Evolutionary conservation across 53 echinoderm and acorn worm genomes (phyloP).

Genomic region (Astropecten irregularis): DNA sequence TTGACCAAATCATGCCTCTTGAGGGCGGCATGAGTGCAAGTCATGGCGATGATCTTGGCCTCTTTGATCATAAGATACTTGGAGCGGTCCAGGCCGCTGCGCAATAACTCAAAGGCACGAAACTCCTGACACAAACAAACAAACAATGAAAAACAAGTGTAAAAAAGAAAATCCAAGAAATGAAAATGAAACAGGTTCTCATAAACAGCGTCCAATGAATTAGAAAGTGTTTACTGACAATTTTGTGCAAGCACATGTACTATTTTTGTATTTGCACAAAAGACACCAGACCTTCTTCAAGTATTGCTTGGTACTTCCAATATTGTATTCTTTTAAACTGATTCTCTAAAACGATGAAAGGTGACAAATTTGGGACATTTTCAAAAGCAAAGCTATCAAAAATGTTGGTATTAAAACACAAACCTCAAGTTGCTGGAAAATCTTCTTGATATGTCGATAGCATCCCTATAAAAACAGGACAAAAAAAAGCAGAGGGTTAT

Average conservation of each 20-base stretch:
- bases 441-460: conserved; percentile 96
- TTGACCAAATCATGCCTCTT: conserved; percentile 93
- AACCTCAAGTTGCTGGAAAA: conserved; percentile 95
- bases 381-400: too few species aligned
- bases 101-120: conserved; percentile 95
- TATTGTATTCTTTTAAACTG: too few species aligned
- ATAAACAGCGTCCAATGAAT: too few species aligned
- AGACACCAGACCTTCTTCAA: too few species aligned
- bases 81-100: conserved; percentile 89
- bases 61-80: conserved; percentile 97
- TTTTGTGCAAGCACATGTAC: too few species aligned
- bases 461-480: conserved; percentile 70
- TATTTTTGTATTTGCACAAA: too few species aligned
- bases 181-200: too few species aligned
- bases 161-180: neutral
- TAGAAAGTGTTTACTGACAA: too few species aligned
- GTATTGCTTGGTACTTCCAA: too few species aligned
- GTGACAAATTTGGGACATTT: too few species aligned
- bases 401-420: neutral
- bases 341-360: too few species aligned
- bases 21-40: conserved; percentile 99
- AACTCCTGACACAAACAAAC: conserved; percentile 67
- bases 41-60: conserved; percentile 99
- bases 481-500: neutral
- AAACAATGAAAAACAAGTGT: neutral